Evolutionary conservation across 2,888 invertebrate species (phyloP), one percentile per base, ranked within the genome.

Genomic region (Pammene fasciana): DNA sequence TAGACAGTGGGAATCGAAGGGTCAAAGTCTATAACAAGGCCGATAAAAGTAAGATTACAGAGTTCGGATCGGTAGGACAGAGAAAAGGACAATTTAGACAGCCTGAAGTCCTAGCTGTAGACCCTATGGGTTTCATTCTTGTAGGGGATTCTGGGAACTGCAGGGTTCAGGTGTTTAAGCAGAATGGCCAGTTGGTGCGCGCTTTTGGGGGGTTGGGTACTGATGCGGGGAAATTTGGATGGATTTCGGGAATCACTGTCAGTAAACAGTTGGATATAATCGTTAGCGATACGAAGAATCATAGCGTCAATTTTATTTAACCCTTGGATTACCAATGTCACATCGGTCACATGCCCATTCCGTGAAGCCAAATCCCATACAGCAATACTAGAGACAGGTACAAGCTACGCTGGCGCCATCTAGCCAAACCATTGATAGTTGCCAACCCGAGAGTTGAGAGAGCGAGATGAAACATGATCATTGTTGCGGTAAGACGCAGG

Each of bases 121-220:
- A 97, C 80, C 94, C 94, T 0, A 89, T 95, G 82, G 96, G 96
- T 0, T 95, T 95, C 81, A 95, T 97, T 48, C 86, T 96, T 0
- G 96, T 97, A 0, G 97, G 96, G 0, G 97, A 97, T 81, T 95
- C 95, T 0, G 97, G 96, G 0, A 97, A 97, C 80, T 94, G 95
- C 48, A 90, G 97, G 6, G 92, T 96, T 0, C 96, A 97, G 83
- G 94, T 97, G 9, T 97, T 96, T 81, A 94, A 95, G 70, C 94
- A 94, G 0, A 94, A 95, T 68, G 96, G 97, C 5, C 93, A 94
- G 67, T 93, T 95, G 68, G 94, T 96, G 5, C 92, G 95, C 73
- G 94, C 94, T 18, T 95, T 96, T 77, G 96, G 96, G 0, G 91
- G 92, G 0, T 75, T 86, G 18, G 94, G 90, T 34, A 86, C 81